Conservation (phyloP, 2,797 vertebrate species). For the Galagoides demidoff region DNA sequence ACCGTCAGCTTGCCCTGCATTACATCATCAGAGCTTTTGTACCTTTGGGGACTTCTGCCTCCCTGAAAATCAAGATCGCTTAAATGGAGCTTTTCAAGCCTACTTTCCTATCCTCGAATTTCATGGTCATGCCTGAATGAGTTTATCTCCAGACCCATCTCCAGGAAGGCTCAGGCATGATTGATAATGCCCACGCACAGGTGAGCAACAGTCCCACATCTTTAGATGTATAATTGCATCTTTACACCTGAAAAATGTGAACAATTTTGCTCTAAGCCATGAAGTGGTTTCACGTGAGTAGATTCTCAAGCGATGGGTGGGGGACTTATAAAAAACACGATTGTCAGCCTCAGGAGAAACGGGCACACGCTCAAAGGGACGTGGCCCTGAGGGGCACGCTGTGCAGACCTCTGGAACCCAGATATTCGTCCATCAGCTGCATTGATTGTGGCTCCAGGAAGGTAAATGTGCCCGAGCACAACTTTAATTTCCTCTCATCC, state of each 20-base stretch:
- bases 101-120: conserved; percentile 48
- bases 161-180: conserved; percentile 43
- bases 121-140: conserved; percentile 39
- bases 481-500: conserved; percentile 42
- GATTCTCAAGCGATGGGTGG: not conserved
- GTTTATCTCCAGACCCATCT: conserved; percentile 58
- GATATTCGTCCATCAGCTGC: not conserved
- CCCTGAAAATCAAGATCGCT: conserved; percentile 66
- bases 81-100: conserved; percentile 61
- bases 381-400: accelerated
- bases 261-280: conserved; percentile 50
- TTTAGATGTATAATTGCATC: conserved; percentile 44
- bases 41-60: not conserved
- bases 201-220: not conserved
- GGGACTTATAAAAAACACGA: not conserved
- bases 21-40: not conserved
- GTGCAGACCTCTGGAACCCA: not conserved
- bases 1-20: not conserved
- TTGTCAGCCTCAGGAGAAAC: not conserved
- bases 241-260: conserved; percentile 5
- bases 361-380: accelerated
- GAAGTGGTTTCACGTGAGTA: not conserved
- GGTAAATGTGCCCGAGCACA: not conserved
- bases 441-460: accelerated
- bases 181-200: conserved; percentile 41